These are phyloP conservation scores for Megaustenia siamemsis DNA, from an alignment of 2,888 invertebrate species.

Conservation along the genomic window DNA sequence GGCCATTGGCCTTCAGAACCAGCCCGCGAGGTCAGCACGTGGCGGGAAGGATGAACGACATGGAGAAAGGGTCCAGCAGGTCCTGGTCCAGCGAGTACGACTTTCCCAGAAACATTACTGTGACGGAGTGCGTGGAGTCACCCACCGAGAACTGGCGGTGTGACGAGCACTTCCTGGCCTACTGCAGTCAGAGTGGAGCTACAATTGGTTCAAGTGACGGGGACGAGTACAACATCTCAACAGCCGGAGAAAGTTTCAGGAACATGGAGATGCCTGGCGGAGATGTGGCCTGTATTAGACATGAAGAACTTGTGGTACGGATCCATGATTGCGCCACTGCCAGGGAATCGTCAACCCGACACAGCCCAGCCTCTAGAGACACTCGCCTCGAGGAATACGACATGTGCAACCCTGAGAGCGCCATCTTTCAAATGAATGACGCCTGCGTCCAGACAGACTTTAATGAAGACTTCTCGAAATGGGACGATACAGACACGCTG, in stretches of 20 bases:
- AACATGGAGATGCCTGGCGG: neutral
- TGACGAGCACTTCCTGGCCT: neutral
- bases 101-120: constrained; percentile 33
- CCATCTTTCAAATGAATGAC: constrained; percentile 62
- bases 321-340: neutral
- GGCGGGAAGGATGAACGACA: constrained; percentile 1
- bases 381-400: constrained; percentile 35
- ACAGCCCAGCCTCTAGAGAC: neutral
- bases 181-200: neutral
- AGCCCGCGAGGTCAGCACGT: neutral
- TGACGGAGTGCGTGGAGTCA: constrained; percentile 32
- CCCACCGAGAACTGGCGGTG: constrained; percentile 46
- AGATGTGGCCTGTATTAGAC: neutral
- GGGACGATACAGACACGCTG: constrained; percentile 52
- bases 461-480: constrained; percentile 61
- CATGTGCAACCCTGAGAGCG: constrained; percentile 39
- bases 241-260: neutral
- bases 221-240: neutral
- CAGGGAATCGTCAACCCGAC: neutral
- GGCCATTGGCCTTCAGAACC: neutral
- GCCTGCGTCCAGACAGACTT: constrained; percentile 49
- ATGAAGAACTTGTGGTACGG: constrained; percentile 21
- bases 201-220: neutral
- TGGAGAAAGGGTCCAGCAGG: constrained; percentile 19
- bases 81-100: constrained; percentile 16